Base-by-base conservation (phyloP, 2,113 vertebrate species). In the Camelus dromedarius region DNA sequence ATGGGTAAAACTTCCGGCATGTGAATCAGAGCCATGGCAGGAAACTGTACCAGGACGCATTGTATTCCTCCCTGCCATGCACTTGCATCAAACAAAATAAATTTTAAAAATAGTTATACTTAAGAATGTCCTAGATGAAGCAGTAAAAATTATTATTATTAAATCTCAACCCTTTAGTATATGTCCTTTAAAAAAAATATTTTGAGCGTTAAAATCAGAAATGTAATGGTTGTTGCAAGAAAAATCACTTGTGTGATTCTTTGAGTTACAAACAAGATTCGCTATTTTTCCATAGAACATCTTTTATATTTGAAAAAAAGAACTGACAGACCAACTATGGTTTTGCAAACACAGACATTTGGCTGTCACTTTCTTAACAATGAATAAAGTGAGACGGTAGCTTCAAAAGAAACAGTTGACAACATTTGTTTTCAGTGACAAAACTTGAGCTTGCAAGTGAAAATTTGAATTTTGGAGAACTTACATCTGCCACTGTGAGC, bases 1-100 rank as follows among this genome's bases (percentile, higher is more conserved):
- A 18, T 28, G 22, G 0, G 28, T 75, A 76, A 76, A 50, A 19
- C 30, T n/a, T 9, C 30, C 18, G n/a, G 30, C 8, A 3, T 5
- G 19, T 11, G 20, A 50, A n/a, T 72, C 19, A 81, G 14, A 56
- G 38, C 24, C 2, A 0, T 28, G 14, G 19, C 1, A 32, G 26
- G 32, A 50, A 20, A 60, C 10, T 20, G 14, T 14, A 3, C 35
- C 26, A 58, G 30, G 10, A 8, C 38, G 6, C 35, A 12, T 5
- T 3, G 15, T 9, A 28, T 15, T 60, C 46, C 67, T 50, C 30
- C 11, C 19, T 4, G 1, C 19, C 5, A 0, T 16, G 22, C 11
- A 32, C 4, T 50, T 32, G 24, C 38, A 35, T 38, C 2, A 56
- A 79, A 46, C 42, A 60, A 48, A 86, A 67, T 0, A 7, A 19